Evolutionary conservation across 2,113 vertebrate genomes (phyloP).

Genomic region (Cryptotis parvus): DNA sequence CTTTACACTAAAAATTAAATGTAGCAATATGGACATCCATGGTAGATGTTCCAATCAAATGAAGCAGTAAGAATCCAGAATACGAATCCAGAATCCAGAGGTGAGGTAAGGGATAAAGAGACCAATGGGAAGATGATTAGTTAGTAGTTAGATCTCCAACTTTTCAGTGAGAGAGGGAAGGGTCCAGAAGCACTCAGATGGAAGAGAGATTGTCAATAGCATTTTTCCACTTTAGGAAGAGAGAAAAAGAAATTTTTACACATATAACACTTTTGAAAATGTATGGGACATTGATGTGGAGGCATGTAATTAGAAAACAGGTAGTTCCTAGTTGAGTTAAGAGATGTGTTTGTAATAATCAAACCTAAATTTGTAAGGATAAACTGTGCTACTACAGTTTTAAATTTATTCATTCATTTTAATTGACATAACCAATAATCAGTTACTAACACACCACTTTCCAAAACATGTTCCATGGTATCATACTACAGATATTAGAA

Average conservation of each 20-base stretch:
- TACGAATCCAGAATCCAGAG: not conserved
- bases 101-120: not conserved
- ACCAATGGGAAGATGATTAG: not conserved
- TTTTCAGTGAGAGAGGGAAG: not conserved
- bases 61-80: not conserved
- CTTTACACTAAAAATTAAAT: not conserved
- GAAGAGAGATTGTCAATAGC: not conserved
- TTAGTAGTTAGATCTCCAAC: not conserved
- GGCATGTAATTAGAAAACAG: not conserved
- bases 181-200: too few relatives aligned
- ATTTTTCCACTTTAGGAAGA: not conserved
- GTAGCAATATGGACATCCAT: not conserved
- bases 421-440: not conserved
- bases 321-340: too few relatives aligned
- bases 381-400: not conserved
- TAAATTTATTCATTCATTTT: not conserved
- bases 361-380: not conserved
- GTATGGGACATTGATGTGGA: not conserved
- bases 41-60: not conserved
- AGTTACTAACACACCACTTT: not conserved
- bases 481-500: too few relatives aligned
- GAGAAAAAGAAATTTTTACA: not conserved
- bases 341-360: not conserved
- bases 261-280: not conserved
- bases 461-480: not conserved